Conservation (phyloP, 64 coral and sea anemone genomes). For the Porites lutea region DNA sequence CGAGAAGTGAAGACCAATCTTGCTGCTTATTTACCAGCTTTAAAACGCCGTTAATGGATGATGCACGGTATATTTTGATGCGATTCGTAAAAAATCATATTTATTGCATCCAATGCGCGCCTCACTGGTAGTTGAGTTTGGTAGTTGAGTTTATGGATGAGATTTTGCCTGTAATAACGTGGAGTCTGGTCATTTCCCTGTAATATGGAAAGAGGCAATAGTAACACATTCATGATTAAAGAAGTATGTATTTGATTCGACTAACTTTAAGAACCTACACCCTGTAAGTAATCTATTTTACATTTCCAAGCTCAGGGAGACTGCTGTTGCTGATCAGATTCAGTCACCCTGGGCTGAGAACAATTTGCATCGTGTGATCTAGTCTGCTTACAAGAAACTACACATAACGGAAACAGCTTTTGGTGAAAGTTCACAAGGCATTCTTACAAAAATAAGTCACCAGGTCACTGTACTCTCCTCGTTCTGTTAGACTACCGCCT, state of each 20-base stretch:
- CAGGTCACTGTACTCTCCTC: neutral
- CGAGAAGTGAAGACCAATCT: neutral
- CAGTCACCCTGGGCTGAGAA: neutral
- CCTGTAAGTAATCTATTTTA: slow-evolving; percentile 27
- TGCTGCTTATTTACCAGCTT: neutral
- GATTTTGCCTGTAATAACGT: no score
- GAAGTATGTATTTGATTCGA: no score
- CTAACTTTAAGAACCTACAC: neutral
- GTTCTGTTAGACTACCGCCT: neutral
- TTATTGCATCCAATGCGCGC: no score
- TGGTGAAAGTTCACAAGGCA: neutral
- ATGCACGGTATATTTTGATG: no score
- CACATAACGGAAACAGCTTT: neutral
- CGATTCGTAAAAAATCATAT: no score
- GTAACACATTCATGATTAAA: no score
- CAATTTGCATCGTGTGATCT: neutral
- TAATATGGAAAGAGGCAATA: no score
- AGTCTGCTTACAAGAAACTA: neutral
- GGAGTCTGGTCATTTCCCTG: no score
- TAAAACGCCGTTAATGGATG: neutral
- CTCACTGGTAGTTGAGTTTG: no score
- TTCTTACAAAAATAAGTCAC: neutral
- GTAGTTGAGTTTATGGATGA: no score
- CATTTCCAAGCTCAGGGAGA: slow-evolving; percentile 27
- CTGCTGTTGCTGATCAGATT: neutral